phyloP scores from a whole-genome alignment of 2,797 vertebrate species.

The Triplophysa yarkandensis region DNA sequence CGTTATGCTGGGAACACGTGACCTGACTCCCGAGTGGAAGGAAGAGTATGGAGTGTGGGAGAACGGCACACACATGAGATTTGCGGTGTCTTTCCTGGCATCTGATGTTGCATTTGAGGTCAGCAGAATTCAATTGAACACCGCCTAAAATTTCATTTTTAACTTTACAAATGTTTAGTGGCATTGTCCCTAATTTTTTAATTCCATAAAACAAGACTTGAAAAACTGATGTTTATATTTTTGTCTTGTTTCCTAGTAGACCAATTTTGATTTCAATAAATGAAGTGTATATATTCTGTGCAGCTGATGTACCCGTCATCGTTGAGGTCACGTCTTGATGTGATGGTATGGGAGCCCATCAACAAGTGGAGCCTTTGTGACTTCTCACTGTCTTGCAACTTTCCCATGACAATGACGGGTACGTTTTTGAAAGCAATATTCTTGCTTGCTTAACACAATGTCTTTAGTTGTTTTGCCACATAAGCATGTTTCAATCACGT shows the following conservation, averaged over 20 bases:
- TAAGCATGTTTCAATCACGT: too few relatives aligned
- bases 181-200: too few relatives aligned
- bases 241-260: too few relatives aligned
- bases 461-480: too few relatives aligned
- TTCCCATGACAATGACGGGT: constrained; percentile 71
- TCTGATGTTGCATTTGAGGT: constrained; percentile 67
- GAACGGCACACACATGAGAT: constrained; percentile 68
- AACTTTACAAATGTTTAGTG: not conserved
- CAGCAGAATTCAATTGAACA: not conserved
- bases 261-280: too few relatives aligned
- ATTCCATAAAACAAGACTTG: too few relatives aligned
- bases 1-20: constrained; percentile 57
- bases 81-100: constrained; percentile 64
- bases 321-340: constrained; percentile 67
- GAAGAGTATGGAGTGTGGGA: constrained; percentile 52
- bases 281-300: too few relatives aligned
- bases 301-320: constrained; percentile 61
- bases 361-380: constrained; percentile 69
- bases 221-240: not conserved
- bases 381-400: constrained; percentile 73
- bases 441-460: not conserved
- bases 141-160: not conserved
- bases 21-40: constrained; percentile 56
- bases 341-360: constrained; percentile 60
- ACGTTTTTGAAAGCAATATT: constrained; percentile 3